These are phyloP conservation scores for Cyaniris semiargus DNA, from an alignment of 2,888 invertebrate genomes.

Conservation along the genomic window DNA sequence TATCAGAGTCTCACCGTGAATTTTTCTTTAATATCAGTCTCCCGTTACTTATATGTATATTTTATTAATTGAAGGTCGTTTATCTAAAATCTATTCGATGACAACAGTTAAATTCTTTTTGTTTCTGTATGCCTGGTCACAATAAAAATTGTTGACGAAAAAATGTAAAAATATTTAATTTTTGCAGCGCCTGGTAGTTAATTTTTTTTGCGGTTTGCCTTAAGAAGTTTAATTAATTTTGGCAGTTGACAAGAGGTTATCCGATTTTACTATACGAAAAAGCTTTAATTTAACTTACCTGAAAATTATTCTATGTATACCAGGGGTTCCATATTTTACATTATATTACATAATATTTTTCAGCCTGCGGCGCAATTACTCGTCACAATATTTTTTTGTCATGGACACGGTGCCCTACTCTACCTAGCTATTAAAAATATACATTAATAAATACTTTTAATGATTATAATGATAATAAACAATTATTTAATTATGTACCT, in stretches of 20 bases:
- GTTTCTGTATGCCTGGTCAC: slow-evolving; percentile 15
- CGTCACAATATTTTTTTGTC: too few species aligned
- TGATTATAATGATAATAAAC: too few species aligned
- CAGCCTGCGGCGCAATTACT: too few species aligned
- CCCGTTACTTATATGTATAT: too few species aligned
- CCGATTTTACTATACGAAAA: background rate
- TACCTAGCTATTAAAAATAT: too few species aligned
- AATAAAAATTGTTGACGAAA: slow-evolving; percentile 28
- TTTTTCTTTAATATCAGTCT: background rate
- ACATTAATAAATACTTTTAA: too few species aligned
- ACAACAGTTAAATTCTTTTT: background rate
- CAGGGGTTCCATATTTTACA: too few species aligned
- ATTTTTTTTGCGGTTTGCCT: background rate
- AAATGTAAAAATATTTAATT: slow-evolving; percentile 26
- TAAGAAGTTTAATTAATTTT: background rate
- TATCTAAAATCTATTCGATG: slow-evolving; percentile 1
- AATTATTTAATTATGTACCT: too few species aligned
- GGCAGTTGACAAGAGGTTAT: background rate
- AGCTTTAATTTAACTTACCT: background rate
- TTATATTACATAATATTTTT: too few species aligned
- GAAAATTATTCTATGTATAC: too few species aligned
- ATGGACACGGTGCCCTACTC: too few species aligned
- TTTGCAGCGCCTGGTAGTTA: slow-evolving; percentile 17
- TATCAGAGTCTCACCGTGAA: background rate
- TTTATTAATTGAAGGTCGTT: background rate